Conservation (phyloP, 2,797 vertebrate genomes). For the Scyliorhinus canicula region DNA sequence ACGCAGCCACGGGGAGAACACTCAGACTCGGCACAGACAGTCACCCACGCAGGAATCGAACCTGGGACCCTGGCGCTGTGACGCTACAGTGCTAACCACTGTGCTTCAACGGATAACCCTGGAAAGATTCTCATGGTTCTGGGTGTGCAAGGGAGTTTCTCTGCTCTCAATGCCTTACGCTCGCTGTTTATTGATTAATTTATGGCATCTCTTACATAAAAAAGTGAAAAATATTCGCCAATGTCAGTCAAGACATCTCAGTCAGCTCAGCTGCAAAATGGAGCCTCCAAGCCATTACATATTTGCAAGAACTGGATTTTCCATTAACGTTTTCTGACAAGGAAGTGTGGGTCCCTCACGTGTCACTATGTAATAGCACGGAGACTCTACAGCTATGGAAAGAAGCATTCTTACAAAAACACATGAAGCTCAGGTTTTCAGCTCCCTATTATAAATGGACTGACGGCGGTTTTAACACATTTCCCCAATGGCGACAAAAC, state of each 20-base stretch:
- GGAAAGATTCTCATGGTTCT: not conserved
- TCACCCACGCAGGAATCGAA: no score
- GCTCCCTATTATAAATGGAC: not conserved
- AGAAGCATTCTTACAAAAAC: not conserved
- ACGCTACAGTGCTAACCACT: no score
- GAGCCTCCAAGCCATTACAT: not conserved
- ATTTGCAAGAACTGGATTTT: not conserved
- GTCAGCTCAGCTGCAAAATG: not conserved
- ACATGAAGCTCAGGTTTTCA: not conserved
- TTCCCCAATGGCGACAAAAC: not conserved
- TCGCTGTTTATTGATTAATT: not conserved
- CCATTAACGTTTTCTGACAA: not conserved
- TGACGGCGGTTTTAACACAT: no score
- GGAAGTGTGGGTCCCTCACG: not conserved
- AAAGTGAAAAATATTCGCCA: not conserved
- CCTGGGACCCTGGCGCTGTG: no score
- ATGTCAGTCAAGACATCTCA: not conserved
- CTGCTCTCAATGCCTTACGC: not conserved
- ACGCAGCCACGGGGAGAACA: no score
- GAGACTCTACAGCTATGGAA: not conserved
- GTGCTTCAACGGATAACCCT: not conserved
- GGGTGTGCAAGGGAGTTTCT: not conserved
- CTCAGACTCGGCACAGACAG: no score
- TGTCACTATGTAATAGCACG: not conserved
- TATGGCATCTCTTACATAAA: not conserved